Conservation (phyloP, 2,113 vertebrate species). For the Nerophis lumbriciformis region DNA sequence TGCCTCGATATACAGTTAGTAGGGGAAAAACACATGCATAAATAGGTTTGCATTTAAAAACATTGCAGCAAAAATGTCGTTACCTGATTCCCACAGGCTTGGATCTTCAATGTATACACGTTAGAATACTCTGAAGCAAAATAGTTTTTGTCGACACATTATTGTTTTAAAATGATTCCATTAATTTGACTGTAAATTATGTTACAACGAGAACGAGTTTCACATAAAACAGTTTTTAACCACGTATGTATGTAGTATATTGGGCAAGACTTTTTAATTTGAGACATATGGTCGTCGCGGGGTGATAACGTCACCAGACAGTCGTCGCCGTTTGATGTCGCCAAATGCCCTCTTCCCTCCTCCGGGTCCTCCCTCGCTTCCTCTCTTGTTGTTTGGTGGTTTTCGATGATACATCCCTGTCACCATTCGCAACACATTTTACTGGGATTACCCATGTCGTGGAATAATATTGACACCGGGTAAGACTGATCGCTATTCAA, state of each 20-base stretch:
- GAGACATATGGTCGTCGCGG: constrained; percentile 45
- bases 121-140: constrained; percentile 3
- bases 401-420: constrained; percentile 7
- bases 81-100: constrained; percentile 28
- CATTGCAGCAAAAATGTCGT: background rate
- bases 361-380: constrained; percentile 35
- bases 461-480: constrained; percentile 31
- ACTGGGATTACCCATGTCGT: constrained; percentile 11
- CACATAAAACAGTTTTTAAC: background rate
- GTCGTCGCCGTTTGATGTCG: constrained; percentile 29
- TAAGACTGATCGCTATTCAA: constrained; percentile 7
- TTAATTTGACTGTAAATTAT: background rate
- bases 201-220: too few species aligned
- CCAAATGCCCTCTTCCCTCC: background rate
- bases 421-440: background rate
- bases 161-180: background rate
- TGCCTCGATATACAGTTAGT: background rate
- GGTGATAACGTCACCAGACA: constrained; percentile 6
- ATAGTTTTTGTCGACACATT: background rate
- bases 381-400: constrained; percentile 14
- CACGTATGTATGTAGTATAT: background rate
- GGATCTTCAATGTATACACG: constrained; percentile 35
- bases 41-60: background rate
- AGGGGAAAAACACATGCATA: too few species aligned
- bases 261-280: constrained; percentile 58